phyloP scores from a whole-genome alignment of 2,113 vertebrate species.

The Actinemys pallida region DNA sequence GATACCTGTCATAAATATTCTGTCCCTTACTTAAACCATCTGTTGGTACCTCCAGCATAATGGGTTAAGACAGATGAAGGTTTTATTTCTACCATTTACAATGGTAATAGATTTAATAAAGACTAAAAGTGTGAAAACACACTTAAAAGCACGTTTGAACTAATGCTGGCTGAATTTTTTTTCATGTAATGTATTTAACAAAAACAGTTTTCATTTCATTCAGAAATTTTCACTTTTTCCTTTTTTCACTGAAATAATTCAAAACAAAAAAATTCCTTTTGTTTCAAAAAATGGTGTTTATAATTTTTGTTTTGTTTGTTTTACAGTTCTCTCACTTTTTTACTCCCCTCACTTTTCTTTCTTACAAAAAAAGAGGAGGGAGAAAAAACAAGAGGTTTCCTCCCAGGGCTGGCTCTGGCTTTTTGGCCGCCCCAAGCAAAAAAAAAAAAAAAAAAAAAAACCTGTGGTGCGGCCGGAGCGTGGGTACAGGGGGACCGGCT shows the following conservation, averaged over 20 bases:
- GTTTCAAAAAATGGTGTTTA: neutral
- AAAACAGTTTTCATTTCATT: neutral
- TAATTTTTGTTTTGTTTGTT: neutral
- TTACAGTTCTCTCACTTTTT: neutral
- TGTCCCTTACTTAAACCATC: neutral
- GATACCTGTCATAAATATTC: neutral
- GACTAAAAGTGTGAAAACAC: neutral
- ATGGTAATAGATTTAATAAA: neutral
- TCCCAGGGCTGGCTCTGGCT: too few relatives aligned
- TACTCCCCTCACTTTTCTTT: neutral
- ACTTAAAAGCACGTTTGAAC: neutral
- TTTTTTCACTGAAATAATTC: neutral
- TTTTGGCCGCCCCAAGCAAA: too few relatives aligned
- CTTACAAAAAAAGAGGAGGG: neutral
- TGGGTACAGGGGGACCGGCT: too few relatives aligned
- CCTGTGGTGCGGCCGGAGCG: too few relatives aligned
- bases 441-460: too few relatives aligned
- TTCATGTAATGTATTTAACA: neutral
- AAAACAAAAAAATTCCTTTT: too few relatives aligned
- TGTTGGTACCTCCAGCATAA: neutral
- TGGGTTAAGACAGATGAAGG: neutral
- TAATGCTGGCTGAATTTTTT: neutral
- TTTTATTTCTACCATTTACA: neutral
- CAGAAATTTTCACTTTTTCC: neutral
- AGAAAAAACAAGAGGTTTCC: neutral